Conservation (phyloP, 2,113 vertebrate species). For the Rallus limicola region DNA sequence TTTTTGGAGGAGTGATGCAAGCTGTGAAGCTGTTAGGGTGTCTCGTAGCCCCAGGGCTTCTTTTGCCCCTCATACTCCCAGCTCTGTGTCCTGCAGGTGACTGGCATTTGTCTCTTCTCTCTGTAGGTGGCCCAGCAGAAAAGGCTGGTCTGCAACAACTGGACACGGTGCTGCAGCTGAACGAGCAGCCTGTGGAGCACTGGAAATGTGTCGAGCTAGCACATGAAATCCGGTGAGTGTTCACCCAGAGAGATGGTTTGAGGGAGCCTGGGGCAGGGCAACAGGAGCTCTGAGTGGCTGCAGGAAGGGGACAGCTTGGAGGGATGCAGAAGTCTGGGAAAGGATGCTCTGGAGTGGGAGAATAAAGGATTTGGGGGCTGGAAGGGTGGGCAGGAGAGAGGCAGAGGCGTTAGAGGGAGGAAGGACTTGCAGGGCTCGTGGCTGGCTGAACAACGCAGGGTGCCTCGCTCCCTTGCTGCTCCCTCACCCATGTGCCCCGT, state of each 20-base stretch:
- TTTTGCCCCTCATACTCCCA: background rate
- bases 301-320: background rate
- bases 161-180: conserved; percentile 90
- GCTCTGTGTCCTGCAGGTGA: background rate
- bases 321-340: background rate
- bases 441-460: fast-evolving
- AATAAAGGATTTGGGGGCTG: background rate
- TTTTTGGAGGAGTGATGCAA: background rate
- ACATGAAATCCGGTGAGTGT: conserved; percentile 87
- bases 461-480: background rate
- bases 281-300: background rate
- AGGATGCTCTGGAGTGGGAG: background rate
- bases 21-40: background rate
- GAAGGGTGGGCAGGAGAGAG: background rate
- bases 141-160: conserved; percentile 90
- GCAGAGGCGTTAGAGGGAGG: background rate
- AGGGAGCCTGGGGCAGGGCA: background rate
- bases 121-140: conserved; percentile 89
- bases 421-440: background rate
- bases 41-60: background rate
- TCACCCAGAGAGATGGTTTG: background rate
- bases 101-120: background rate
- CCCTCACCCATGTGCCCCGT: background rate
- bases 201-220: conserved; percentile 97
- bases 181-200: conserved; percentile 90